A percentile compares a stretch with the other conserved stretches of the same genome.
These are phyloP conservation scores for Rotaria magnacalcarata DNA, from an alignment of 2,888 invertebrate genomes.

Conservation along the genomic window DNA sequence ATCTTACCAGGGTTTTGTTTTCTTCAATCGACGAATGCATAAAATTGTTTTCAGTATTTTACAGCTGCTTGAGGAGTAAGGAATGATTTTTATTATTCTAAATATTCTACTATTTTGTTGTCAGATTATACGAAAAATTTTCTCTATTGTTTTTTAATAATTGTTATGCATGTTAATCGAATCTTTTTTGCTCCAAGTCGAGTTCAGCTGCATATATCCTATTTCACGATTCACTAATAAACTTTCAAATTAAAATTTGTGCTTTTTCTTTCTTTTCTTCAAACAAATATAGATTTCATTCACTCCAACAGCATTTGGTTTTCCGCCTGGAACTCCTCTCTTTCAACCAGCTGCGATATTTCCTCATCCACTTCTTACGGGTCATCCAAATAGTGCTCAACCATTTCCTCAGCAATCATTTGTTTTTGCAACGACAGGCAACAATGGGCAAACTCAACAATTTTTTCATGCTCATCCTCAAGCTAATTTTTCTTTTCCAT, in stretches of 20 bases:
- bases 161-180: constrained; percentile 8
- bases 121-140: not conserved
- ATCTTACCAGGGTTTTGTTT: not conserved
- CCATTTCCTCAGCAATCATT: constrained; percentile 6
- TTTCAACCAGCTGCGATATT: not conserved
- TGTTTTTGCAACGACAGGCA: not conserved
- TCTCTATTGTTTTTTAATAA: not conserved
- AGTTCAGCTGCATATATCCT: not conserved
- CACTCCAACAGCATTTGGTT: not conserved
- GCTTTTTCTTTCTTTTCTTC: not conserved
- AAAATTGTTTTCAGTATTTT: constrained; percentile 5
- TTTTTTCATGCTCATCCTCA: constrained; percentile 19
- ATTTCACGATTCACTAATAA: not conserved
- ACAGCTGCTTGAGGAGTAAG: constrained; percentile 29
- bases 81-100: not conserved
- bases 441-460: constrained; percentile 5
- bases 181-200: not conserved
- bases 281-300: not conserved
- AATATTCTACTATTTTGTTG: not conserved
- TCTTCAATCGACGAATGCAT: not conserved
- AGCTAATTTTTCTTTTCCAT: not conserved
- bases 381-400: not conserved
- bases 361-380: not conserved
- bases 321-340: not conserved
- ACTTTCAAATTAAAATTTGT: not conserved